phyloP scores from a whole-genome alignment of 2,797 vertebrate species.

The Sebastiscus tertius region DNA sequence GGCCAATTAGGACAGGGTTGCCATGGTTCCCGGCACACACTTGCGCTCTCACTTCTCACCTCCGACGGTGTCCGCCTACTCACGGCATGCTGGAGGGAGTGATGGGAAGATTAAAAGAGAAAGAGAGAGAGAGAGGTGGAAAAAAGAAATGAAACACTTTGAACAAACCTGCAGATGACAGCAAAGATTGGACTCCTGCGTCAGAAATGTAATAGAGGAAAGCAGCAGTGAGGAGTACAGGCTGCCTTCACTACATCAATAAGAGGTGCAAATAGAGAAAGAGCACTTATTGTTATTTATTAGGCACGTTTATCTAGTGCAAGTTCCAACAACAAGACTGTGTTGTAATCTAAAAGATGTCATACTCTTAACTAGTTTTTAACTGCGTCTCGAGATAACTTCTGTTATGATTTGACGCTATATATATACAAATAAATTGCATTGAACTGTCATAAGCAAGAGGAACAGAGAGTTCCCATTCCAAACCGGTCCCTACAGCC shows the following conservation, averaged over 20 bases:
- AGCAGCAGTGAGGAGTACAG: not conserved
- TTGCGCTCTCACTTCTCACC: conserved; percentile 71
- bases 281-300: not conserved
- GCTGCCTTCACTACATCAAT: not conserved
- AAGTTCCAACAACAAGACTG: not conserved
- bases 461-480: not conserved
- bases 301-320: not conserved
- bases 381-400: no score
- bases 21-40: conserved; percentile 71
- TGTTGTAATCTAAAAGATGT: not conserved
- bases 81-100: conserved; percentile 48
- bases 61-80: conserved; percentile 71
- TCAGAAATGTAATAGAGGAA: not conserved
- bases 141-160: not conserved
- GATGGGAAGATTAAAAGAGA: conserved; percentile 26
- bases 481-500: no score
- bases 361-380: not conserved
- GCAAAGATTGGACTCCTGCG: not conserved
- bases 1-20: conserved; percentile 76
- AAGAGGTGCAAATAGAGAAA: not conserved
- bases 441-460: not conserved
- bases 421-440: no score
- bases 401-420: no score
- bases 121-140: conserved; percentile 1
- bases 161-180: not conserved